phyloP scores from a whole-genome alignment of 1,140 invertebrate genomes.

The Scaptomyza graminum region DNA sequence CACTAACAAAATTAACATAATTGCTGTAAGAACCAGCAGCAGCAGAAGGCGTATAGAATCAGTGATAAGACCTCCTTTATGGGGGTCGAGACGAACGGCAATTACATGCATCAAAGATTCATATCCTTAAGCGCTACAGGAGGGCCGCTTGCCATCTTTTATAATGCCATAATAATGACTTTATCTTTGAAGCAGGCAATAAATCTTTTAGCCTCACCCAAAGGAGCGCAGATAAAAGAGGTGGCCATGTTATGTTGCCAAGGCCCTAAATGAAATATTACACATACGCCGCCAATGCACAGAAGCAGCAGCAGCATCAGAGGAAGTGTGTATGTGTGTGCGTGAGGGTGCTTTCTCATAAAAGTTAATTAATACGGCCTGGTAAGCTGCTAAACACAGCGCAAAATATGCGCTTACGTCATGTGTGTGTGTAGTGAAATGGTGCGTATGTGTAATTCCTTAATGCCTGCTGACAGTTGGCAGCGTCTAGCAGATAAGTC shows the following conservation, averaged over 20 bases:
- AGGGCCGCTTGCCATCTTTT: constrained; percentile 53
- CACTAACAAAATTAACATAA: constrained; percentile 64
- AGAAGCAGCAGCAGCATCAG: constrained; percentile 1
- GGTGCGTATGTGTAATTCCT: constrained; percentile 59
- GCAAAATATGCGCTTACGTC: constrained; percentile 67
- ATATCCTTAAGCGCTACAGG: constrained; percentile 75
- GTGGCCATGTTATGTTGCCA: constrained; percentile 41
- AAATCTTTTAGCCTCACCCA: constrained; percentile 64
- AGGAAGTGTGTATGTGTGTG: constrained; percentile 1
- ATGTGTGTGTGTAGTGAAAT: constrained; percentile 24
- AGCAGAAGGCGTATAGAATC: constrained; percentile 41
- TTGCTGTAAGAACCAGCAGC: constrained; percentile 1
- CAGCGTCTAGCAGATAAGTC: constrained; percentile 16
- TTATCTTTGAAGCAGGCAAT: constrained; percentile 79
- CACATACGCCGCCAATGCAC: constrained; percentile 54
- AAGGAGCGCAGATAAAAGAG: constrained; percentile 61
- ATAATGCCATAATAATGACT: constrained; percentile 79
- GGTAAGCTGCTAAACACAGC: constrained; percentile 75
- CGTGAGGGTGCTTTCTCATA: constrained; percentile 48
- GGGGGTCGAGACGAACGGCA: constrained; percentile 46
- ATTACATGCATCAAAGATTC: constrained; percentile 82
- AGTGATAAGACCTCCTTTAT: constrained; percentile 56
- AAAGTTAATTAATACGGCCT: constrained; percentile 79
- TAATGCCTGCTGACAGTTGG: constrained; percentile 50
- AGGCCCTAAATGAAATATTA: constrained; percentile 73